Evolutionary conservation across 2,113 vertebrate species (phyloP).

Genomic region (Bungarus multicinctus): DNA sequence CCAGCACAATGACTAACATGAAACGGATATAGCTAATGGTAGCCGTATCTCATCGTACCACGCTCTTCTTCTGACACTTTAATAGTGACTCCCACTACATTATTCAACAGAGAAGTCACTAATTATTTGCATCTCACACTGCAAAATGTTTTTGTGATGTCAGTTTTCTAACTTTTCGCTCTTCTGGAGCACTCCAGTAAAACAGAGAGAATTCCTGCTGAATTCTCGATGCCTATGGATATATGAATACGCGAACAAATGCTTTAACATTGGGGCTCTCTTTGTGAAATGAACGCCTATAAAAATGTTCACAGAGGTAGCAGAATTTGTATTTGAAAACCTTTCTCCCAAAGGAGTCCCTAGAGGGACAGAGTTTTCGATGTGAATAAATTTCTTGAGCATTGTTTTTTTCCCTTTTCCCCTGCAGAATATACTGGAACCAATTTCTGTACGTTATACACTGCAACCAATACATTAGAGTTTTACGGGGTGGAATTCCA

Average conservation of each 20-base stretch:
- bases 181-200: constrained; percentile 3
- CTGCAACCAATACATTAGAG: constrained; percentile 31
- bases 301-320: constrained; percentile 29
- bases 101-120: constrained; percentile 29
- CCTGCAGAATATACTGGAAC: constrained; percentile 15
- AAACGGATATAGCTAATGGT: constrained; percentile 37
- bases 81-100: constrained; percentile 36
- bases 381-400: constrained; percentile 34
- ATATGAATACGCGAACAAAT: constrained; percentile 42
- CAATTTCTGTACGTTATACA: background rate
- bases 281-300: constrained; percentile 38
- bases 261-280: constrained; percentile 25
- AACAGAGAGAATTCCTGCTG: constrained; percentile 3
- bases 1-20: constrained; percentile 26
- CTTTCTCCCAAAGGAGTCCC: constrained; percentile 20
- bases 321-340: constrained; percentile 35
- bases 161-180: constrained; percentile 36
- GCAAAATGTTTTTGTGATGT: constrained; percentile 29
- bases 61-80: constrained; percentile 14
- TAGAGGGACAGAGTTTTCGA: constrained; percentile 15
- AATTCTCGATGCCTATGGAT: constrained; percentile 39
- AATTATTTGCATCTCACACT: constrained; percentile 49
- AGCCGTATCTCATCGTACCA: constrained; percentile 23
- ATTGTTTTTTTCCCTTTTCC: constrained; percentile 27
- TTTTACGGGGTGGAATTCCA: background rate